These are phyloP conservation scores for Rugalucina vietnamica DNA, from an alignment of 2,888 invertebrate species.

Conservation along the genomic window DNA sequence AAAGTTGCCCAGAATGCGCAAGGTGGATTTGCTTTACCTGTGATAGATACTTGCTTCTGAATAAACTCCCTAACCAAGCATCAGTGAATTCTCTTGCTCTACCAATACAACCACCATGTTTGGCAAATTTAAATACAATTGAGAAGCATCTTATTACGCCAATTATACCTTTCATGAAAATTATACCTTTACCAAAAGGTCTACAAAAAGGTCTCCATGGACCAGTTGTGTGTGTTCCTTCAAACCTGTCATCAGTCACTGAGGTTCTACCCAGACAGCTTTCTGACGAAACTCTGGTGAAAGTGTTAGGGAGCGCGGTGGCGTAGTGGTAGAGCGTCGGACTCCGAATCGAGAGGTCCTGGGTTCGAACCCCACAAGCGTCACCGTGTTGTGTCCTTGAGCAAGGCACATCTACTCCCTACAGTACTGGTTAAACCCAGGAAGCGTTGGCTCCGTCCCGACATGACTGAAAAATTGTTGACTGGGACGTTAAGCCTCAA, in stretches of 20 bases:
- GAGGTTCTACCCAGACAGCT: slow-evolving; percentile 2
- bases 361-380: slow-evolving; percentile 14
- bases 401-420: too few species aligned
- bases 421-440: too few species aligned
- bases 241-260: neutral
- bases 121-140: neutral
- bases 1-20: neutral
- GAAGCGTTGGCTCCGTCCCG: too few species aligned
- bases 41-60: neutral
- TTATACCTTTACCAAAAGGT: slow-evolving; percentile 11
- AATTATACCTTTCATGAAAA: slow-evolving; percentile 38
- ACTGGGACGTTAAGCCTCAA: too few species aligned
- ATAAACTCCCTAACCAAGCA: neutral
- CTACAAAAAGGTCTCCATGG: slow-evolving; percentile 24
- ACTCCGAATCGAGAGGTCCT: neutral
- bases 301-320: too few species aligned
- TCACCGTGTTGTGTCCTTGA: too few species aligned
- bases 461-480: too few species aligned
- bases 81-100: neutral
- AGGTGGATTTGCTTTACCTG: slow-evolving; percentile 12
- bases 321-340: too few species aligned
- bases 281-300: neutral
- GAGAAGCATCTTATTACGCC: slow-evolving; percentile 11
- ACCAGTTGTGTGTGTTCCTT: slow-evolving; percentile 36
- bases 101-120: neutral